A percentile compares a stretch with the other conserved stretches of the same genome.
phyloP scores from a whole-genome alignment of 2,113 vertebrate genomes.

The Manacus vitellinus region DNA sequence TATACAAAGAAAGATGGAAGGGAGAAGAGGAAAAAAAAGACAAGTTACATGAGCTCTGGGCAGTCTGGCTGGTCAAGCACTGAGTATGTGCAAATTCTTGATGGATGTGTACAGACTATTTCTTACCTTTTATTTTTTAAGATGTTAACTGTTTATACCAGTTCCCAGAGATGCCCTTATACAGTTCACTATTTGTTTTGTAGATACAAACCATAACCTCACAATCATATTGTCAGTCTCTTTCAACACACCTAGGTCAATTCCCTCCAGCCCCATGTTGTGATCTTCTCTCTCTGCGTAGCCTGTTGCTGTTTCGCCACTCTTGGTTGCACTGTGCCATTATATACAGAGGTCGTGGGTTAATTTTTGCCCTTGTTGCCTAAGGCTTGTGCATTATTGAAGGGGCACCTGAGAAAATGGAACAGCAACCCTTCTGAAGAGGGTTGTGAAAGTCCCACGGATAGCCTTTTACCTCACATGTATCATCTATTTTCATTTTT shows the following conservation, averaged over 20 bases:
- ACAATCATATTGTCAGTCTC: background rate
- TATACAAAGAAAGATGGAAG: background rate
- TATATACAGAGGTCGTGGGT: background rate
- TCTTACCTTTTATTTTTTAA: background rate
- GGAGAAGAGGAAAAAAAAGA: background rate
- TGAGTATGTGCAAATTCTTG: background rate
- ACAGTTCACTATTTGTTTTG: rapidly evolving
- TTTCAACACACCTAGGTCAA: background rate
- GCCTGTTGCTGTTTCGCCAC: background rate
- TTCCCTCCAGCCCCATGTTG: background rate
- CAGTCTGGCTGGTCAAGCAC: background rate
- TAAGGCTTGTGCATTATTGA: background rate
- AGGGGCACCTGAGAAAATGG: background rate
- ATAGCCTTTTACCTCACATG: background rate
- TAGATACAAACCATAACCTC: background rate
- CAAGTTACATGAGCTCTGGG: background rate
- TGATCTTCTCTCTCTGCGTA: background rate
- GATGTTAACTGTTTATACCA: background rate
- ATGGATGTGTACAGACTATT: background rate
- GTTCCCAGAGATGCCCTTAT: background rate
- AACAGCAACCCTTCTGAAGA: background rate
- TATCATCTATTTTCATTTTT: background rate
- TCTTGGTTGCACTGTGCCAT: background rate
- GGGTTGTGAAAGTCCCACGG: background rate
- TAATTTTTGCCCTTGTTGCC: background rate